Percentiles rank a stretch among this genome's conserved stretches.
Evolutionary conservation across 2,888 invertebrate genomes (phyloP).

Genomic region (Polyploca ridens): DNA sequence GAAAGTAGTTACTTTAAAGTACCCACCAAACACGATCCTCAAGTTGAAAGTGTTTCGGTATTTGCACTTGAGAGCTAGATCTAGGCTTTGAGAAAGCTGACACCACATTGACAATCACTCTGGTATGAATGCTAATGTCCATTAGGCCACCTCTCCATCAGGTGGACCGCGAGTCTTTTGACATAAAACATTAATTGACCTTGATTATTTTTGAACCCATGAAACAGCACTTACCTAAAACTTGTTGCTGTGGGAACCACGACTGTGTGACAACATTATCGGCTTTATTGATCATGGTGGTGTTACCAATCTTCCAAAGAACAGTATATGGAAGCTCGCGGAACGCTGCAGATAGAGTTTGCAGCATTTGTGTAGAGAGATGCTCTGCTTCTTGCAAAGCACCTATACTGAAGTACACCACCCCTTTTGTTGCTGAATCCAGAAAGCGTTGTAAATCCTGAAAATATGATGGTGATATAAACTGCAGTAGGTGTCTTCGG

Average conservation of each 20-base stretch:
- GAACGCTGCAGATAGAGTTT: slow-evolving; percentile 74
- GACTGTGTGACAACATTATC: slow-evolving; percentile 70
- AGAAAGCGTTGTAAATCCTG: slow-evolving; percentile 64
- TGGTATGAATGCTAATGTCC: too few species aligned
- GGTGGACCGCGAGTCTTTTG: too few species aligned
- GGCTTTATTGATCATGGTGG: slow-evolving; percentile 65
- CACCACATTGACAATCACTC: too few species aligned
- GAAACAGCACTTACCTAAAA: slow-evolving; percentile 67
- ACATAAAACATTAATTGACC: too few species aligned
- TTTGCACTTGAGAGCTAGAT: too few species aligned
- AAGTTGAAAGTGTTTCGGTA: too few species aligned
- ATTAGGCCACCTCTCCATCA: too few species aligned
- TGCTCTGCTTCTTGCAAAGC: slow-evolving; percentile 74
- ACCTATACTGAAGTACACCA: slow-evolving; percentile 80
- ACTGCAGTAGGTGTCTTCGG: not conserved
- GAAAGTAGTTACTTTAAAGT: too few species aligned
- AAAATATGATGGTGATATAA: slow-evolving; percentile 31
- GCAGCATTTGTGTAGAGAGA: slow-evolving; percentile 62
- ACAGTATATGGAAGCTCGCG: slow-evolving; percentile 76
- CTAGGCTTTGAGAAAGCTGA: too few species aligned
- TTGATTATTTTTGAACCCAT: too few species aligned
- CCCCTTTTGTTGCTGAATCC: slow-evolving; percentile 73
- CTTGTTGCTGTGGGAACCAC: slow-evolving; percentile 84
- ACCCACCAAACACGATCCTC: too few species aligned
- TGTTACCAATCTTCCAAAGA: slow-evolving; percentile 81